phyloP scores from a whole-genome alignment of 2,888 invertebrate species.

The Harpalus rubripes region DNA sequence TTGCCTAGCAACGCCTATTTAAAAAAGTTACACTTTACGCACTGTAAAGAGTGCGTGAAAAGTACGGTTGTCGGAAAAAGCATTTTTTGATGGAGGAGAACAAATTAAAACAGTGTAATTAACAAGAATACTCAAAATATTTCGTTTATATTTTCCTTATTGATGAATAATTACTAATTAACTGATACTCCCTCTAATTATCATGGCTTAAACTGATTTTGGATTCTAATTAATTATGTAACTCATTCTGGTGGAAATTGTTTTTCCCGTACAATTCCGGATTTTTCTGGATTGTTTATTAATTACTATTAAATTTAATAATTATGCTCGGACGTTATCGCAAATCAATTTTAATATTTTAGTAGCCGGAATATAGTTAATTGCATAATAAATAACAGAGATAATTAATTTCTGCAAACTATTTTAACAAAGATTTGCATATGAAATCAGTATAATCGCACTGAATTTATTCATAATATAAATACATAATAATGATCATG shows the following conservation, averaged over 20 bases:
- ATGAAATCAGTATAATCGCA: conserved; percentile 18
- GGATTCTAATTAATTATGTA: not conserved
- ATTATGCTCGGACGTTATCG: conserved; percentile 25
- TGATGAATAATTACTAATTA: not conserved
- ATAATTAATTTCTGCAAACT: conserved; percentile 42
- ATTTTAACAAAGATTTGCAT: conserved; percentile 49
- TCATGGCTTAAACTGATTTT: not conserved
- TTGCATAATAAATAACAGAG: conserved; percentile 37
- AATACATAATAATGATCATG: conserved; percentile 9
- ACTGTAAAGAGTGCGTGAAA: no score
- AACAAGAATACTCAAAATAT: no score
- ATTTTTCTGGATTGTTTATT: conserved; percentile 11
- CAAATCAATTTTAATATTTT: conserved; percentile 51
- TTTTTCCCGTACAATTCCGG: not conserved
- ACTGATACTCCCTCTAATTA: not conserved
- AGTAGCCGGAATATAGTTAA: conserved; percentile 26
- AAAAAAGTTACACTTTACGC: no score
- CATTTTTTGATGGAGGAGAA: no score
- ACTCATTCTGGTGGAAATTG: not conserved
- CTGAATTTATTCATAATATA: not conserved
- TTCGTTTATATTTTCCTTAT: not conserved
- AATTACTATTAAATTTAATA: conserved; percentile 36
- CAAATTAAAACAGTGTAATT: no score
- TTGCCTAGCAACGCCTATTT: no score
- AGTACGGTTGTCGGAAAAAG: no score